These are phyloP conservation scores for Entomyzon cyanotis DNA, from an alignment of 2,113 vertebrate genomes.

Conservation along the genomic window DNA sequence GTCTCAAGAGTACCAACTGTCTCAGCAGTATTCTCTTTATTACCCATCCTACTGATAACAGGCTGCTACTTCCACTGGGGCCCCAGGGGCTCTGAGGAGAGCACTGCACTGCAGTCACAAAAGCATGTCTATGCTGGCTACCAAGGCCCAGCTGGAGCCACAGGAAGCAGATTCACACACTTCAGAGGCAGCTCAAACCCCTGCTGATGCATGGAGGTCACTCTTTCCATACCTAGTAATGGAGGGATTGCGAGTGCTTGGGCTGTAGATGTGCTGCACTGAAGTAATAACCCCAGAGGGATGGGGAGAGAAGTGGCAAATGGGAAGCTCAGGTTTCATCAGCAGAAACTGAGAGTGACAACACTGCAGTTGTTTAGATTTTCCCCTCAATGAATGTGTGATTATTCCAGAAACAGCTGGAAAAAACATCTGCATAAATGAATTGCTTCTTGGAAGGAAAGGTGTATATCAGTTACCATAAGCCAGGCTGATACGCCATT, in stretches of 20 bases:
- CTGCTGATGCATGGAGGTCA: neutral
- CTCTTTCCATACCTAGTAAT: neutral
- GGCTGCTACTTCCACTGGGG: neutral
- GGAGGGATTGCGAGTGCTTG: neutral
- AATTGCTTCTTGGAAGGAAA: neutral
- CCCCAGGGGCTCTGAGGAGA: neutral
- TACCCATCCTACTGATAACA: neutral
- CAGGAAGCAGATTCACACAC: neutral
- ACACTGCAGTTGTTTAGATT: neutral
- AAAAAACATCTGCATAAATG: neutral
- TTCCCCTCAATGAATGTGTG: neutral
- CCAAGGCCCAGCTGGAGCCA: neutral
- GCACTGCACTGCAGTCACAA: neutral
- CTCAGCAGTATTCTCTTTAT: neutral
- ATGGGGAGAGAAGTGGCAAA: neutral
- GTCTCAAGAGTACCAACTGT: neutral
- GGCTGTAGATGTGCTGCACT: neutral
- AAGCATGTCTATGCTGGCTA: neutral
- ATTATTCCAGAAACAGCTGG: slow-evolving; percentile 26
- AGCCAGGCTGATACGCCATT: accelerated
- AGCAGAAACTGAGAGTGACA: neutral
- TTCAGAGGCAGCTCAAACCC: neutral
- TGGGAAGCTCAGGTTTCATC: neutral
- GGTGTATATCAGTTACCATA: neutral
- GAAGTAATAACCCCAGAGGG: neutral